A percentile compares a stretch with the other conserved stretches of the same genome.
These are phyloP conservation scores for Zoanthus solanderi DNA, from an alignment of 92 coral and sea anemone species.

Conservation along the genomic window DNA sequence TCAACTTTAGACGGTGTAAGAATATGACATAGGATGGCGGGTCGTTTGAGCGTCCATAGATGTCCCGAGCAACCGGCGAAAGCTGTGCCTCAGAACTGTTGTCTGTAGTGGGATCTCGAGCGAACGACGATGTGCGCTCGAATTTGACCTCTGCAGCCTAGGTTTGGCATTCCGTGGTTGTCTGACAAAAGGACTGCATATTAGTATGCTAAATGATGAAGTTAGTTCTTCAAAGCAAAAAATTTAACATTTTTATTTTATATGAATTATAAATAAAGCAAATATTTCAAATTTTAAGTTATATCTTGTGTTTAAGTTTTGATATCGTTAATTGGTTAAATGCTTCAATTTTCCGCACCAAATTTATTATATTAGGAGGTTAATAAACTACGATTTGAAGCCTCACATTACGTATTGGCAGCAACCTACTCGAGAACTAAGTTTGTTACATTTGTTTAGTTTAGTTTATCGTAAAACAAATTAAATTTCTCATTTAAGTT, in stretches of 20 bases:
- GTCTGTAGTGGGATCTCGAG: conserved; percentile 7
- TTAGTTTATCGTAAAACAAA: too few species aligned
- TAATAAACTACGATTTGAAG: too few species aligned
- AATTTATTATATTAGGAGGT: too few species aligned
- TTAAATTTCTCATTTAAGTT: too few species aligned
- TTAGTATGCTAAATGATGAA: conserved; percentile 17
- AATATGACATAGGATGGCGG: conserved; percentile 1
- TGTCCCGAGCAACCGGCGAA: conserved; percentile 45
- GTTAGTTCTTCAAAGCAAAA: not conserved
- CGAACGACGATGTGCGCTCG: conserved; percentile 11
- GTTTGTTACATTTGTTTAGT: too few species aligned
- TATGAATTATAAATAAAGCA: too few species aligned
- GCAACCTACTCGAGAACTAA: too few species aligned
- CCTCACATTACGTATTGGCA: too few species aligned
- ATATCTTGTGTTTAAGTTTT: too few species aligned
- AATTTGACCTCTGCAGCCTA: conserved; percentile 22
- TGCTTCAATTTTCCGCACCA: not conserved
- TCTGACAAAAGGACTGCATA: conserved; percentile 41
- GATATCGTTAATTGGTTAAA: too few species aligned
- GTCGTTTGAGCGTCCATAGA: conserved; percentile 36
- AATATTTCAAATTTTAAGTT: not conserved
- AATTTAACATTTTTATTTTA: not conserved
- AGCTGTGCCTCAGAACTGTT: conserved; percentile 43
- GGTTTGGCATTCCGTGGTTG: conserved; percentile 27
- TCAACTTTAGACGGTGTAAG: conserved; percentile 23